A percentile compares a stretch with the other conserved stretches of the same genome.
phyloP scores from a whole-genome alignment of 2,797 vertebrate species.

The Sebastes oblongus region DNA sequence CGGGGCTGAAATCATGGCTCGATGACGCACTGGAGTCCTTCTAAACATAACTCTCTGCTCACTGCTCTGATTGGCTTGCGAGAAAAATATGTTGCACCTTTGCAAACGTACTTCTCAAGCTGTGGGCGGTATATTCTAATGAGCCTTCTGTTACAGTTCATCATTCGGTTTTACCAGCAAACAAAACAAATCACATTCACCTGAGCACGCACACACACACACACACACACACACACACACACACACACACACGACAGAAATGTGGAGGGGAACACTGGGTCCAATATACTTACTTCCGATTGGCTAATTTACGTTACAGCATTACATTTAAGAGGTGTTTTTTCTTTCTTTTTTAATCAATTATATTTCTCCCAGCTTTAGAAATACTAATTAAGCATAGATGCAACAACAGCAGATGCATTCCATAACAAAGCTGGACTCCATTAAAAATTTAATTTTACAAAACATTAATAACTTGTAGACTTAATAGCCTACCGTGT shows the following conservation, averaged over 20 bases:
- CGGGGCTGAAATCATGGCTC: too few relatives aligned
- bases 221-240: not conserved
- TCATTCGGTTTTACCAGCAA: not conserved
- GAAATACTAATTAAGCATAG: conserved; percentile 45
- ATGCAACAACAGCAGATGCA: conserved; percentile 42
- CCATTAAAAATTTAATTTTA: conserved; percentile 52
- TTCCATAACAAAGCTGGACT: conserved; percentile 25
- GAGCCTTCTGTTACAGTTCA: not conserved
- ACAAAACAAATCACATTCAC: not conserved
- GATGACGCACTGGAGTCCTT: too few relatives aligned
- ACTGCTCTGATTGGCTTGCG: too few relatives aligned
- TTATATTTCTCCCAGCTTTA: conserved; percentile 33
- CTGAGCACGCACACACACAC: not conserved
- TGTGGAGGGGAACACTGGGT: not conserved
- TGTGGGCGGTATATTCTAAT: too few relatives aligned
- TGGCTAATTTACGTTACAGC: conserved; percentile 8
- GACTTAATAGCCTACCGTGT: conserved; percentile 25
- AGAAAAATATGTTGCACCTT: too few relatives aligned
- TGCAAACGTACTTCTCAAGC: too few relatives aligned
- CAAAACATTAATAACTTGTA: conserved; percentile 38
- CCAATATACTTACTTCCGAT: not conserved
- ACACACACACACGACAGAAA: not conserved
- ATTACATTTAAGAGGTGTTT: conserved; percentile 21
- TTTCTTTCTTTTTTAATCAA: conserved; percentile 30
- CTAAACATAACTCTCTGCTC: too few relatives aligned